phyloP scores from a whole-genome alignment of 2,888 invertebrate genomes.

The Hipparchia semele region DNA sequence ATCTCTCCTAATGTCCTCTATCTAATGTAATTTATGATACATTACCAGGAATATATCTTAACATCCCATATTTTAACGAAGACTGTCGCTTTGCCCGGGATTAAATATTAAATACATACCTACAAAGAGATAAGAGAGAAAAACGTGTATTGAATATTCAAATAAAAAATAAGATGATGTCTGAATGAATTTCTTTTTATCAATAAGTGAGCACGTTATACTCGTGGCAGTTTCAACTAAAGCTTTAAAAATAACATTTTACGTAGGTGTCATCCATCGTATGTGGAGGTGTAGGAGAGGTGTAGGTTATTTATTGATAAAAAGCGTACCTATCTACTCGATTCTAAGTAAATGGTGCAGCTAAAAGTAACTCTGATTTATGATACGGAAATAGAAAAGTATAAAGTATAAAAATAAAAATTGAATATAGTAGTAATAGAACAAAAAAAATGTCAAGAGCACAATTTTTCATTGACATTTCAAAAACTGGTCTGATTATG shows the following conservation, averaged over 20 bases:
- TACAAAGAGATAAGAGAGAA: neutral
- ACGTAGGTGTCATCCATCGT: neutral
- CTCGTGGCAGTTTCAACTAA: neutral
- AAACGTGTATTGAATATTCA: neutral
- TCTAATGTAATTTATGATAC: conserved; percentile 29
- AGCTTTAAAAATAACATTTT: neutral
- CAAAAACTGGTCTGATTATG: no score
- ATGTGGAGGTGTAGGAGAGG: neutral
- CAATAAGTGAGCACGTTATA: neutral
- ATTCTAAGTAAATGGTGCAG: neutral
- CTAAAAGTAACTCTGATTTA: neutral
- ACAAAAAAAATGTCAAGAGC: no score
- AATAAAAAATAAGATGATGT: neutral
- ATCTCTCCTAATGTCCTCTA: conserved; percentile 27
- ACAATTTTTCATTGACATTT: no score
- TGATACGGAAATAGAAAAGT: no score
- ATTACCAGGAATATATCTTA: conserved; percentile 26
- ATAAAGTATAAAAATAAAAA: no score
- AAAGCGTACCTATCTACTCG: neutral
- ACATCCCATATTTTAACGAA: conserved; percentile 16
- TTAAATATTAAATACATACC: neutral
- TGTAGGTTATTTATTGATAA: neutral
- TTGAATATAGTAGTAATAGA: no score
- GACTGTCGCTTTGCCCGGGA: neutral
- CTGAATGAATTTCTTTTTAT: neutral